Conservation (phyloP, 1,140 invertebrate species). For the Schlechtendalia chinensis region DNA sequence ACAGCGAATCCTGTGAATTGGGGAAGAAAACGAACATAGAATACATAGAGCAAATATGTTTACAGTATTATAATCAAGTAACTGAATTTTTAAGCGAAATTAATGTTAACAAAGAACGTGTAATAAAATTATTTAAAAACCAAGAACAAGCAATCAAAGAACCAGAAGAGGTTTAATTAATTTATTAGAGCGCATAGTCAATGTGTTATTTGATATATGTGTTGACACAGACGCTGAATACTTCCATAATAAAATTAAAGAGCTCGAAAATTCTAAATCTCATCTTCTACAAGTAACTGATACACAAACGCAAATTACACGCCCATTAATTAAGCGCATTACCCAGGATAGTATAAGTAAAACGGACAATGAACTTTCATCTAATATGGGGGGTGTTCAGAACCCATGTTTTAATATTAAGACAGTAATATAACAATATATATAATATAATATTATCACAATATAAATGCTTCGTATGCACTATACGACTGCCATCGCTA, state of each 20-base stretch:
- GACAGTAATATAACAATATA: too few relatives aligned
- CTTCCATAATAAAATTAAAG: not conserved
- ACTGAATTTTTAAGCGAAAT: not conserved
- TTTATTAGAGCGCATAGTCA: not conserved
- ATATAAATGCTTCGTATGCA: too few relatives aligned
- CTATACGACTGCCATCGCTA: too few relatives aligned
- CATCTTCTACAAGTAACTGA: not conserved
- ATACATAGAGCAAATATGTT: not conserved
- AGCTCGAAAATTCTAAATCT: not conserved
- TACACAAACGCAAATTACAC: not conserved
- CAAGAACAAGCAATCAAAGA: not conserved
- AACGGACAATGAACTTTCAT: too few relatives aligned
- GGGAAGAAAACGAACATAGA: not conserved
- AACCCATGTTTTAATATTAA: too few relatives aligned
- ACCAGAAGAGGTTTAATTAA: not conserved
- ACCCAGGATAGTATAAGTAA: too few relatives aligned
- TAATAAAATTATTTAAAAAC: not conserved
- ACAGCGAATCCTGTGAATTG: not conserved
- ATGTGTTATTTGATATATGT: not conserved
- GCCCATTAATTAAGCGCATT: too few relatives aligned
- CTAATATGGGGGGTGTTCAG: too few relatives aligned
- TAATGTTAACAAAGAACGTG: not conserved
- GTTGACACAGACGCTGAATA: conserved; percentile 10
- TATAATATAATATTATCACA: too few relatives aligned
- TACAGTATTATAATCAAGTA: not conserved